Evolutionary conservation across 2,797 vertebrate species (phyloP).

Genomic region (Gadopsis marmoratus): DNA sequence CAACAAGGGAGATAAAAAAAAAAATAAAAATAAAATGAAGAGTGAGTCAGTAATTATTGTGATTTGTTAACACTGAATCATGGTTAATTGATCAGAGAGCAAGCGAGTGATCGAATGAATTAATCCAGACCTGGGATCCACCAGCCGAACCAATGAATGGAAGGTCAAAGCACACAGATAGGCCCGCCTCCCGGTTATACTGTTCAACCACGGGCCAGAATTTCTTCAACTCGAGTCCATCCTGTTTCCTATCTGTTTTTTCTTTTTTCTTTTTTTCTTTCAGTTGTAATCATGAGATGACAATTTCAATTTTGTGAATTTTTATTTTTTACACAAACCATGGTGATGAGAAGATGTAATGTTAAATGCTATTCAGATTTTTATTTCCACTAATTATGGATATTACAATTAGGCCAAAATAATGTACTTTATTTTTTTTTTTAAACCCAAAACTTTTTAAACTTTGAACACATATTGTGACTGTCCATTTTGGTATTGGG

Average conservation of each 20-base stretch:
- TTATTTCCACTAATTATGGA: conserved; percentile 68
- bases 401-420: conserved; percentile 73
- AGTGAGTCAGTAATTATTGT: conserved; percentile 86
- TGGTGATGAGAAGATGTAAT: conserved; percentile 71
- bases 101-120: conserved; percentile 80
- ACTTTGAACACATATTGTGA: conserved; percentile 66
- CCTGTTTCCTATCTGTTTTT: conserved; percentile 50
- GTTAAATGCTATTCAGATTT: conserved; percentile 72
- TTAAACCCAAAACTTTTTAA: conserved; percentile 50
- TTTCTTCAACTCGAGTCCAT: conserved; percentile 80
- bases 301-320: conserved; percentile 75
- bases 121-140: conserved; percentile 84
- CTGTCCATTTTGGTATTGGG: conserved; percentile 69
- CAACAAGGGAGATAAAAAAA: conserved; percentile 78
- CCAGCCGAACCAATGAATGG: conserved; percentile 86
- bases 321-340: conserved; percentile 75
- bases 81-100: conserved; percentile 82
- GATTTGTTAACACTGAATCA: conserved; percentile 85
- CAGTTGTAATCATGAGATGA: conserved; percentile 80
- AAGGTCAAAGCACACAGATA: conserved; percentile 88
- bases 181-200: conserved; percentile 81
- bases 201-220: conserved; percentile 80
- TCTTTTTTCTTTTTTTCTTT: conserved; percentile 41
- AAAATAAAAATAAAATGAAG: conserved; percentile 58
- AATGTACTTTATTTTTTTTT: conserved; percentile 59